Evolutionary conservation across 2,113 vertebrate genomes (phyloP), one percentile per base, ranked within the genome.

Genomic region (Aldabrachelys gigantea): DNA sequence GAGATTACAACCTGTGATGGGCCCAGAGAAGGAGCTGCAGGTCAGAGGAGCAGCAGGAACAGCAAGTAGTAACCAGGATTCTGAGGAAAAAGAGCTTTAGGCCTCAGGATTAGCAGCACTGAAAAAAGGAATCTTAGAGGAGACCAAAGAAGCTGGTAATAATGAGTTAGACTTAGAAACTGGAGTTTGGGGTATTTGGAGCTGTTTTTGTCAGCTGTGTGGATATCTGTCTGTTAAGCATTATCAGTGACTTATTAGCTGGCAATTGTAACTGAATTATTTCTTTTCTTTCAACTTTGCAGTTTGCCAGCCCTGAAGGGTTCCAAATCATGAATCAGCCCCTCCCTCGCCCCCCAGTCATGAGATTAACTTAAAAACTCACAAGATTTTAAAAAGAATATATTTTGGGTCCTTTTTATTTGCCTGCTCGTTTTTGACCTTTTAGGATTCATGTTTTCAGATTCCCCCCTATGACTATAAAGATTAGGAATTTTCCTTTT

Each of bases 1-100:
- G 81, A 88, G 85, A 49, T 49, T 80, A 31, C 27, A n/a, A 31
- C 47, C 76, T 88, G 80, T 69, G 65, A 92, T 35, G 79, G 72
- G 56, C 91, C 72, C 75, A 56, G 72, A 56, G 80, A 65, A 80
- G 83, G 84, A 80, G 81, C 75, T 92, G 31, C 84, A 80, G 75
- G 57, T 80, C 81, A 80, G 56, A 38, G 13, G 54, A 84, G 75
- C 72, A 72, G 49, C 31, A 35, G 72, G 49, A 75, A 84, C 86
- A 84, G 85, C 62, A 69, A 38, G n/a, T 31, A 35, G 38, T 78
- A 47, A 80, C n/a, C n/a, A 57, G 27, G 29, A 31, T 79, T 79
- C 69, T 54, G 69, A 50, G 24, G 57, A 7, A 79, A 69, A 59
- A 19, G 41, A 69, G 31, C 72, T 84, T 84, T 21, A 84, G 72